Evolutionary conservation across 2,797 vertebrate species (phyloP).

Genomic region (Tympanoctomys barrerae): DNA sequence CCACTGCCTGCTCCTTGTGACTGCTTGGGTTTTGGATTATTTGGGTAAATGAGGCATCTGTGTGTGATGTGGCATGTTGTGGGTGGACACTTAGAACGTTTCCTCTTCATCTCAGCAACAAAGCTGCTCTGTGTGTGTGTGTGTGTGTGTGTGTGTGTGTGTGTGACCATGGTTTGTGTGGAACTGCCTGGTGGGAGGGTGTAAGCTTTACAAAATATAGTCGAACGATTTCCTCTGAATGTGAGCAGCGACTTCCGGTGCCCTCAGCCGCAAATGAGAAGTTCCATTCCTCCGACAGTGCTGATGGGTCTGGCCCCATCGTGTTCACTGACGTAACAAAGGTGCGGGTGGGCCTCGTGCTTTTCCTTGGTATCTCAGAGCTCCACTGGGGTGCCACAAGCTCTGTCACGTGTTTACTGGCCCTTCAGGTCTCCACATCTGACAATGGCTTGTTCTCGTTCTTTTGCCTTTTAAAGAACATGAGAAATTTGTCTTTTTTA

Average conservation of each 20-base stretch:
- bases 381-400: background rate
- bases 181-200: background rate
- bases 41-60: background rate
- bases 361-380: background rate
- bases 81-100: accelerated
- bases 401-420: background rate
- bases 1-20: background rate
- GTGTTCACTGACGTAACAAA: background rate
- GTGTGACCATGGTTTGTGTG: background rate
- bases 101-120: background rate
- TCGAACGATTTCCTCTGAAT: background rate
- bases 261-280: background rate
- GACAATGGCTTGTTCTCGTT: constrained; percentile 32
- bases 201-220: background rate
- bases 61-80: accelerated
- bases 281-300: background rate
- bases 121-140: background rate
- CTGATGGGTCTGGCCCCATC: background rate
- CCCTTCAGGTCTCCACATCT: background rate
- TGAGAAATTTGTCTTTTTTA: constrained; percentile 62
- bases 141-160: no score
- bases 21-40: background rate
- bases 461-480: constrained; percentile 37
- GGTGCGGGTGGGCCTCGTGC: background rate
- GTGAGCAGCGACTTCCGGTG: background rate